Conservation (phyloP, 2,113 vertebrate species). For the Atrichornis clamosus region DNA sequence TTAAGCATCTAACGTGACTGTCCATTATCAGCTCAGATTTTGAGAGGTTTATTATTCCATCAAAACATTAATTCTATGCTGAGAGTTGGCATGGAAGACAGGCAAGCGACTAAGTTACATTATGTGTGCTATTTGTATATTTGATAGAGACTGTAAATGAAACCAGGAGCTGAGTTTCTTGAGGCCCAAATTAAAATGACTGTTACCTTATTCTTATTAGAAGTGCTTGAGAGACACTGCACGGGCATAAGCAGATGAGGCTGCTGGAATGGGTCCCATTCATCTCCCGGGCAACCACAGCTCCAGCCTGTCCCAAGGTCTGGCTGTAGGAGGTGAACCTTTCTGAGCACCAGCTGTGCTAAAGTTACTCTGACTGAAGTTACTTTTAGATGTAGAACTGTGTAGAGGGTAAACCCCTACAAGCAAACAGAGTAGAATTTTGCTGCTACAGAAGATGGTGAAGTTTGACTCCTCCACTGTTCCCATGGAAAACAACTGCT, state of each 20-base stretch:
- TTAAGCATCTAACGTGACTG: conserved; percentile 49
- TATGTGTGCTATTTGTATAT: background rate
- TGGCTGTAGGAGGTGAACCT: background rate
- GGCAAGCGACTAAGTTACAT: background rate
- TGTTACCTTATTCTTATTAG: background rate
- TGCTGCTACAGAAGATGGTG: background rate
- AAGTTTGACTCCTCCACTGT: background rate
- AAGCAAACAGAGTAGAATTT: background rate
- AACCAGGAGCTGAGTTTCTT: background rate
- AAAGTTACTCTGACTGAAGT: background rate
- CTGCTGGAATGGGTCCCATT: background rate
- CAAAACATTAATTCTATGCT: conserved; percentile 29
- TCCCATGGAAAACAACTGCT: background rate
- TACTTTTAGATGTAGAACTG: background rate
- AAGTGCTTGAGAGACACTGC: background rate
- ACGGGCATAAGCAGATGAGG: background rate
- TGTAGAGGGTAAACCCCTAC: background rate
- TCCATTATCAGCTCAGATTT: conserved; percentile 63
- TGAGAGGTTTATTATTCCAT: conserved; percentile 58
- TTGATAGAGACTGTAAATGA: background rate
- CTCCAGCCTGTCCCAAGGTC: background rate
- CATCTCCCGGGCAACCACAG: background rate
- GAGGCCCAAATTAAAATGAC: background rate
- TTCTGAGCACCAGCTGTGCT: background rate
- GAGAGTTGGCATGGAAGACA: background rate